Conservation (phyloP, 2,888 invertebrate species). For the Polylopha cassiicola region DNA sequence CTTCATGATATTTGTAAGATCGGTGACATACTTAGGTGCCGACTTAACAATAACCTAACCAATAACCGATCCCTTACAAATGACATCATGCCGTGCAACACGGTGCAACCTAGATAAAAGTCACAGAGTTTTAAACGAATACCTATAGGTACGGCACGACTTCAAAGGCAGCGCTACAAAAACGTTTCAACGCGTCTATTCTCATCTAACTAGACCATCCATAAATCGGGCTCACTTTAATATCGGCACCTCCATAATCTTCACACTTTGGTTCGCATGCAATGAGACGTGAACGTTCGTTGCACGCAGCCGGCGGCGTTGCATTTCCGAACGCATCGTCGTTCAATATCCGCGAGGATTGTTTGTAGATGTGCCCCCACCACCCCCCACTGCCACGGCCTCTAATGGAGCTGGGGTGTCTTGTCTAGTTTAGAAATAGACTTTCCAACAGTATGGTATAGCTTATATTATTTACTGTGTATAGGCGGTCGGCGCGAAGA, state of each 20-base stretch:
- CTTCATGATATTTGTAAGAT: too few species aligned
- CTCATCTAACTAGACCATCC: conserved; percentile 34
- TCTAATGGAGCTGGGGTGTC: conserved; percentile 48
- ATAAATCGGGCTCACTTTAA: conserved; percentile 22
- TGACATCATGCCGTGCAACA: too few species aligned
- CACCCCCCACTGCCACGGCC: conserved; percentile 33
- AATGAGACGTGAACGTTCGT: conserved; percentile 55
- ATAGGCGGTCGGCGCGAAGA: conserved; percentile 1
- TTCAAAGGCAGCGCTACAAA: neutral
- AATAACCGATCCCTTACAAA: too few species aligned
- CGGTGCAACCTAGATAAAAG: too few species aligned
- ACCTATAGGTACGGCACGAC: conserved; percentile 7
- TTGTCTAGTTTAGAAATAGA: conserved; percentile 54
- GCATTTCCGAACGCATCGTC: conserved; percentile 74
- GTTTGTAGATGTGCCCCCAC: conserved; percentile 59
- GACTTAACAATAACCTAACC: too few species aligned
- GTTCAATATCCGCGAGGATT: conserved; percentile 75
- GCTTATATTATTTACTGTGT: conserved; percentile 7
- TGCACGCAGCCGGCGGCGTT: conserved; percentile 58
- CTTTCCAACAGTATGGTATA: conserved; percentile 33
- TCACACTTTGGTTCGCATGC: conserved; percentile 56
- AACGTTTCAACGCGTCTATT: conserved; percentile 2
- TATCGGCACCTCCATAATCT: conserved; percentile 43
- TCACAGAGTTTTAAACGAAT: too few species aligned
- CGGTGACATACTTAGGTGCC: too few species aligned